Percentiles rank a stretch among this genome's conserved stretches.
Evolutionary conservation across 2,888 invertebrate genomes (phyloP).

Genomic region (Rhagonycha fulva): DNA sequence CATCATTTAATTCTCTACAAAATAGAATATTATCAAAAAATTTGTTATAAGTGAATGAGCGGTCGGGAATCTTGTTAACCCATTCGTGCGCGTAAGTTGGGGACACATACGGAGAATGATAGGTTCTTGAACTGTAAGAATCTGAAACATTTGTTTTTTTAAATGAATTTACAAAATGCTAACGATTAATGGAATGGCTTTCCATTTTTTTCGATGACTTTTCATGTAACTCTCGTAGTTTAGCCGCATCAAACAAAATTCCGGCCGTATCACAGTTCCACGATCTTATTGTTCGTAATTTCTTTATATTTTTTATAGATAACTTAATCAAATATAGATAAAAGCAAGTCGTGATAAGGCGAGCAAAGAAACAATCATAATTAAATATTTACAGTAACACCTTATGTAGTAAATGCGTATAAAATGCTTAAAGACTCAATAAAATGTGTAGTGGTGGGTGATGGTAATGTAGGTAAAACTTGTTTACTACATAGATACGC

Average conservation of each 20-base stretch:
- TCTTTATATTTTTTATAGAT: not conserved
- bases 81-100: too few species aligned
- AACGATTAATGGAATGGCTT: too few species aligned
- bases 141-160: too few species aligned
- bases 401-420: not conserved
- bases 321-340: not conserved
- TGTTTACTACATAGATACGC: conserved; percentile 82
- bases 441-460: conserved; percentile 97
- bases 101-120: too few species aligned
- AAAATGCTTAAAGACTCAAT: conserved; percentile 69
- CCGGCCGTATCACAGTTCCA: not conserved
- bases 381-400: not conserved
- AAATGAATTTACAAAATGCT: too few species aligned
- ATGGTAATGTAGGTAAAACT: conserved; percentile 96
- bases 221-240: not conserved
- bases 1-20: too few species aligned
- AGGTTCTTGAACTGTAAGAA: too few species aligned
- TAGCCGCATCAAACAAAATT: not conserved
- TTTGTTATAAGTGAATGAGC: too few species aligned
- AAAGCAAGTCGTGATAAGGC: not conserved
- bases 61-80: too few species aligned
- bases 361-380: not conserved
- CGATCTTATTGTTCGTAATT: not conserved
- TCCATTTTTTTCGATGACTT: too few species aligned
- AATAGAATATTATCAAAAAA: too few species aligned